Evolutionary conservation across 2,797 vertebrate species (phyloP), one percentile per base, ranked within the genome.

Genomic region (Pempheris klunzingeri): DNA sequence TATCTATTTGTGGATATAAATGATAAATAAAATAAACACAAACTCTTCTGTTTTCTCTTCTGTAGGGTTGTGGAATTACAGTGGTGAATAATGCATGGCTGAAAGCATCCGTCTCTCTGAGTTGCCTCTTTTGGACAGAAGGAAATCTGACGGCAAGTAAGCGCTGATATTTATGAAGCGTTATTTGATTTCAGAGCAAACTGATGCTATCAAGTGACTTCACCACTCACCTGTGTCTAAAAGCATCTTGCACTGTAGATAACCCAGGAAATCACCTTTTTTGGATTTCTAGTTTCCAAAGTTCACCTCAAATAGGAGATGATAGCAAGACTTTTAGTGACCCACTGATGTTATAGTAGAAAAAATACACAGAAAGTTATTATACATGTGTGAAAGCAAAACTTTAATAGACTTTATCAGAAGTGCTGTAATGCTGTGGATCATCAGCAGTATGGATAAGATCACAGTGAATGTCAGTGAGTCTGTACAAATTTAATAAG

Each of bases 61-160:
- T 84, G 75, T 88, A 83, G 77, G 81, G 74, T 79, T 78, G 84
- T 78, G 74, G 81, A 90, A 91, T 91, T 87, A 81, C 72, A 65
- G 74, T 36, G 53, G 26, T 93, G 72, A 93, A 93, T 93, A 91
- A 93, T 91, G 18, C 68, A 93, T 90, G 83, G 62, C 82, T 84
- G 80, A 92, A 85, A 91, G 91, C 91, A 80, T 89, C 82, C 39
- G 41, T 64, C 74, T 72, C 41, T 76, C 70, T 17, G 64, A 81
- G 62, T 46, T 68, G 80, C 81, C 68, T 85, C 78, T 67, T 76
- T 30, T 46, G 54, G 71, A 88, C 85, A 71, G 54, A 43, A 20
- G 52, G 76, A 80, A 60, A 81, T 41, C 39, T 47, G 53, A 64
- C 81, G 71, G 53, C 55, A 80, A 75, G 90, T 64, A 58, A 77